phyloP scores from a whole-genome alignment of 2,888 invertebrate genomes.

The Melipona bicolor region DNA sequence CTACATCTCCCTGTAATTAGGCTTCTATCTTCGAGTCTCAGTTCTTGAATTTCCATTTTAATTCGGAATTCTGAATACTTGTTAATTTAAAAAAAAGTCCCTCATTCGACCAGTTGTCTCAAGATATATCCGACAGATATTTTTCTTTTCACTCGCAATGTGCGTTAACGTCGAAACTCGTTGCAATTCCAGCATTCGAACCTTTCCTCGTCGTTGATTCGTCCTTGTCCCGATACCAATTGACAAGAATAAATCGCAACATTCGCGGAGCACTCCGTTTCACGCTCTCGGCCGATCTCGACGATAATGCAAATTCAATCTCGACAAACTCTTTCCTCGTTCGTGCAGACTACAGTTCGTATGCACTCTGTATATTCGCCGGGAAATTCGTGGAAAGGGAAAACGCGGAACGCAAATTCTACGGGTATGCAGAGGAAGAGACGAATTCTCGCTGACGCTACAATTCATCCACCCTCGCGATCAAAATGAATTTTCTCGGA shows the following conservation, averaged over 20 bases:
- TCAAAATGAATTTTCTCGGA: slow-evolving; percentile 36
- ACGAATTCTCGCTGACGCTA: slow-evolving; percentile 5
- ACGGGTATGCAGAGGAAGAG: neutral
- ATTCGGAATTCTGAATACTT: too few relatives aligned
- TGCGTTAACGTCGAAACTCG: too few relatives aligned
- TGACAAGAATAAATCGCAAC: slow-evolving; percentile 1
- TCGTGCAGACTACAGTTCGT: neutral
- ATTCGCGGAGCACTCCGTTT: neutral
- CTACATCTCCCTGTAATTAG: slow-evolving; percentile 40
- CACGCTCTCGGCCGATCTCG: neutral
- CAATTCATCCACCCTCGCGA: slow-evolving; percentile 27
- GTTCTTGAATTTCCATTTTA: too few relatives aligned
- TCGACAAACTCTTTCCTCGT: neutral
- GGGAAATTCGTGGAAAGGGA: neutral
- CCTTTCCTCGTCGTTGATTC: neutral
- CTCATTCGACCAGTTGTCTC: too few relatives aligned
- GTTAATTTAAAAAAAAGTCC: too few relatives aligned
- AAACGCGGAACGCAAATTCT: slow-evolving; percentile 14
- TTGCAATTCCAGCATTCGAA: neutral
- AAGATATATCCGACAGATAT: too few relatives aligned
- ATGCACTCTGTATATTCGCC: neutral
- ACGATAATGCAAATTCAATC: slow-evolving; percentile 13
- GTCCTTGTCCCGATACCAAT: neutral
- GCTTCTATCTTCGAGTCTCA: too few relatives aligned
- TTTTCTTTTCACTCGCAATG: too few relatives aligned